phyloP scores from a whole-genome alignment of 2,113 vertebrate genomes.

The Tretioscincus oriximinensis region DNA sequence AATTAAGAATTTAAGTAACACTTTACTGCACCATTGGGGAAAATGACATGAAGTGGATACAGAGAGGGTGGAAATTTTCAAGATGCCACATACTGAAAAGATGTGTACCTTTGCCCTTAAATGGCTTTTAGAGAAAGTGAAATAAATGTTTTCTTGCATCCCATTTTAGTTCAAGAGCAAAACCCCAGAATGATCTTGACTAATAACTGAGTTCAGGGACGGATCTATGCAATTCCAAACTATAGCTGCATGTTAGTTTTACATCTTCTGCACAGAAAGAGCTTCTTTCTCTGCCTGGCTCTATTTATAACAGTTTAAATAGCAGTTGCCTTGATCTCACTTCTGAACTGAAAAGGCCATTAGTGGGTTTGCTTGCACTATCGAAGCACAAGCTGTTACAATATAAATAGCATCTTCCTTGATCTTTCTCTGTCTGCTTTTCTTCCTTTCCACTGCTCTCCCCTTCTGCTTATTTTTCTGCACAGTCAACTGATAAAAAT shows the following conservation, averaged over 20 bases:
- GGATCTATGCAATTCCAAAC: slow-evolving; percentile 49
- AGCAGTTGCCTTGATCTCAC: slow-evolving; percentile 66
- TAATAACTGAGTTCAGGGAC: slow-evolving; percentile 38
- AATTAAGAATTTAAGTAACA: no score
- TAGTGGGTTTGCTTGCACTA: slow-evolving; percentile 49
- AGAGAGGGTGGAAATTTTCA: background rate
- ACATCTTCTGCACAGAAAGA: slow-evolving; percentile 52
- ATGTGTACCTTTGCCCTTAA: background rate
- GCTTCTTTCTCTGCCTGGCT: slow-evolving; percentile 33
- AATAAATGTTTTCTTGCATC: slow-evolving; percentile 10
- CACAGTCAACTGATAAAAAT: slow-evolving; percentile 52
- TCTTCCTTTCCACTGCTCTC: slow-evolving; percentile 24
- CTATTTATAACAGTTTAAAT: slow-evolving; percentile 65
- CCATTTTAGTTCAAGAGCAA: slow-evolving; percentile 20
- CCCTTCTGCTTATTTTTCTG: slow-evolving; percentile 52
- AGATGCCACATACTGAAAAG: background rate
- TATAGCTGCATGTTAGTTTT: slow-evolving; percentile 41
- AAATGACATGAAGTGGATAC: background rate
- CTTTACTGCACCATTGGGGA: no score
- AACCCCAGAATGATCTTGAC: slow-evolving; percentile 43
- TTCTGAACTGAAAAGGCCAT: slow-evolving; percentile 58
- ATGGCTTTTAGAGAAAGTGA: background rate
- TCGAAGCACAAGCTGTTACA: slow-evolving; percentile 60
- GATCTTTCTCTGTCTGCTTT: slow-evolving; percentile 54
- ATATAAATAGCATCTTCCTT: slow-evolving; percentile 64